These are phyloP conservation scores for Noturus placidus DNA, from an alignment of 2,113 vertebrate genomes.

Conservation along the genomic window DNA sequence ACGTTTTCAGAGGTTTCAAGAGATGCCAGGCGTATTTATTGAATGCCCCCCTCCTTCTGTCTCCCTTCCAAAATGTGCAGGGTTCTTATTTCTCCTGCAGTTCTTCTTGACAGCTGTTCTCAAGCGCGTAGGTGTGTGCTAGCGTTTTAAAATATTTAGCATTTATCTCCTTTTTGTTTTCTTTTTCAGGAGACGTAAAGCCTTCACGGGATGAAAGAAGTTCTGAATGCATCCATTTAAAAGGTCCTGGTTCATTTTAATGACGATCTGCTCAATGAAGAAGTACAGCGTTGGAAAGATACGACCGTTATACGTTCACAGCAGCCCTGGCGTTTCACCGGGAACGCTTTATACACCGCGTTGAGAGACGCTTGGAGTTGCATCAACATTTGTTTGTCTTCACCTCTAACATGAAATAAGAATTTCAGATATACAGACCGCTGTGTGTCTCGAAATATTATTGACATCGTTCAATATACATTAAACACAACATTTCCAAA, in stretches of 20 bases:
- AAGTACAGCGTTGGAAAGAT: neutral
- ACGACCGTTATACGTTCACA: neutral
- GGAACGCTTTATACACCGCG: neutral
- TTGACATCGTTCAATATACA: neutral
- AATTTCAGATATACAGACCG: neutral
- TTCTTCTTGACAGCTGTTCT: slow-evolving; percentile 20
- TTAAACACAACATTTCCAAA: no score
- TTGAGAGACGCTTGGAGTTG: neutral
- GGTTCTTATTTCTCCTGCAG: slow-evolving; percentile 23
- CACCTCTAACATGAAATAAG: no score
- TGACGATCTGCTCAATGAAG: neutral
- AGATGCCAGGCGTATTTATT: slow-evolving; percentile 44
- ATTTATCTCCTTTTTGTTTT: neutral
- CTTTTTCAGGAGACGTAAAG: neutral
- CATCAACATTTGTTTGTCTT: no score
- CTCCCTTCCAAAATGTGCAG: slow-evolving; percentile 13
- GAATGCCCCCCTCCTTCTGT: slow-evolving; percentile 29
- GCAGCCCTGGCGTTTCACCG: neutral
- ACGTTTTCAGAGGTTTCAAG: slow-evolving; percentile 30
- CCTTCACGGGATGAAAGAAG: neutral
- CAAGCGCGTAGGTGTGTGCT: neutral
- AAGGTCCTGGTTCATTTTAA: neutral
- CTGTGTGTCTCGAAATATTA: neutral
- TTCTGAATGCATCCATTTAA: neutral
- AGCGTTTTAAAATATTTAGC: neutral